Percentiles rank a stretch among this genome's conserved stretches.
Conservation (phyloP, 2,888 invertebrate species). For the Nymphalis urticae region DNA sequence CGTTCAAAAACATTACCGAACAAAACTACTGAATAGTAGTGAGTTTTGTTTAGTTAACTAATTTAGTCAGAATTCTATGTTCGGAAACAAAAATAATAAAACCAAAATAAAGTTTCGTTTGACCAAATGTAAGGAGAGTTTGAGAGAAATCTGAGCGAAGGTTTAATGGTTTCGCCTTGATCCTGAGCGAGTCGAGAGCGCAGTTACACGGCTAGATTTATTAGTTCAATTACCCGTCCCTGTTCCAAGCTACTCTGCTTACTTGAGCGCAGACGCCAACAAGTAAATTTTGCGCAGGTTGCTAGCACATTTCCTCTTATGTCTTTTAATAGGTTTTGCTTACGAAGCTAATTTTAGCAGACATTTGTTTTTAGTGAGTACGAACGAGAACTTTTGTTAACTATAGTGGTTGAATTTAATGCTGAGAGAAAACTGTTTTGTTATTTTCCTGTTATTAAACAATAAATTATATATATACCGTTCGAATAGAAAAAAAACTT, state of each 20-base stretch:
- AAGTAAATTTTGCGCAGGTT: conserved; percentile 71
- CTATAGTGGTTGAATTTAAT: background rate
- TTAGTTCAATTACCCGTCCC: conserved; percentile 79
- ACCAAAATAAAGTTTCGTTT: conserved; percentile 37
- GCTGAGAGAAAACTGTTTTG: background rate
- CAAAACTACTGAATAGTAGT: background rate
- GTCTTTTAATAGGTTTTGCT: conserved; percentile 42
- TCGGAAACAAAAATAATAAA: conserved; percentile 5
- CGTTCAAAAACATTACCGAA: background rate
- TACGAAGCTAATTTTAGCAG: conserved; percentile 22
- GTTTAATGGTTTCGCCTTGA: conserved; percentile 73
- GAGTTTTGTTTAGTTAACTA: background rate
- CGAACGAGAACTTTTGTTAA: background rate
- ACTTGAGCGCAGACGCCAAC: conserved; percentile 72
- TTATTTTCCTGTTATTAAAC: no score
- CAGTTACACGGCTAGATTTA: conserved; percentile 76
- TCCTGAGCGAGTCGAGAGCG: conserved; percentile 62
- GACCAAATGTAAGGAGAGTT: conserved; percentile 53
- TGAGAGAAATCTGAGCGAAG: conserved; percentile 52
- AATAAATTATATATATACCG: no score
- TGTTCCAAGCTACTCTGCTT: conserved; percentile 68
- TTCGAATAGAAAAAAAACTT: no score
- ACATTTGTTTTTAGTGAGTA: conserved; percentile 7
- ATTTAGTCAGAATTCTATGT: background rate
- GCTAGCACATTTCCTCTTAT: conserved; percentile 53